Evolutionary conservation across 1,140 invertebrate genomes (phyloP).

Genomic region (Diplogasteroides magnus): DNA sequence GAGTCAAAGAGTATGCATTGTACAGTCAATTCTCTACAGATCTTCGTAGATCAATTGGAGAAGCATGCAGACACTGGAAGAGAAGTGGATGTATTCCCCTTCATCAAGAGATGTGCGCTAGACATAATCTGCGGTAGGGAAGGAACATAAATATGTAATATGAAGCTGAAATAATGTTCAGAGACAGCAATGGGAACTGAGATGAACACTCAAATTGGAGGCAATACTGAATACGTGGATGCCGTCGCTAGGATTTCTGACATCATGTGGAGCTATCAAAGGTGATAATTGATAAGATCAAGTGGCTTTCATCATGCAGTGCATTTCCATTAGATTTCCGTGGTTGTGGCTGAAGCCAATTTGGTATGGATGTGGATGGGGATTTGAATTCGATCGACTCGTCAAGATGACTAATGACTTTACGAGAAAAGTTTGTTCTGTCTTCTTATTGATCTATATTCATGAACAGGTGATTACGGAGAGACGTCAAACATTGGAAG

Average conservation of each 20-base stretch:
- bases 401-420: slow-evolving; percentile 62
- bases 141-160: not conserved
- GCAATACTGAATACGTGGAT: slow-evolving; percentile 69
- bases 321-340: slow-evolving; percentile 64
- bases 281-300: no score
- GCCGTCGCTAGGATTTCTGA: slow-evolving; percentile 65
- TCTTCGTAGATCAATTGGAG: no score
- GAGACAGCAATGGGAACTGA: slow-evolving; percentile 73
- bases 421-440: slow-evolving; percentile 15
- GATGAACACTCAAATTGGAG: slow-evolving; percentile 61
- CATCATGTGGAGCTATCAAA: slow-evolving; percentile 55
- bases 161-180: slow-evolving; percentile 60
- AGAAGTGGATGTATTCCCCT: slow-evolving; percentile 69
- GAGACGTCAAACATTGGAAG: not conserved
- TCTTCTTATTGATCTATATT: not conserved
- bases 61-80: slow-evolving; percentile 68
- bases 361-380: slow-evolving; percentile 71
- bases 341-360: slow-evolving; percentile 77
- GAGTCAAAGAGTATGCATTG: not conserved
- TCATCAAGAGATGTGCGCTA: slow-evolving; percentile 73
- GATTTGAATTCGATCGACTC: slow-evolving; percentile 69
- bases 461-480: not conserved
- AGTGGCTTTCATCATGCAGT: slow-evolving; percentile 12
- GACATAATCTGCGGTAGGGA: slow-evolving; percentile 71
- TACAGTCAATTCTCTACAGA: slow-evolving; percentile 11